These are phyloP conservation scores for Lissonota sp. DNA, from an alignment of 2,888 invertebrate species.

Conservation along the genomic window DNA sequence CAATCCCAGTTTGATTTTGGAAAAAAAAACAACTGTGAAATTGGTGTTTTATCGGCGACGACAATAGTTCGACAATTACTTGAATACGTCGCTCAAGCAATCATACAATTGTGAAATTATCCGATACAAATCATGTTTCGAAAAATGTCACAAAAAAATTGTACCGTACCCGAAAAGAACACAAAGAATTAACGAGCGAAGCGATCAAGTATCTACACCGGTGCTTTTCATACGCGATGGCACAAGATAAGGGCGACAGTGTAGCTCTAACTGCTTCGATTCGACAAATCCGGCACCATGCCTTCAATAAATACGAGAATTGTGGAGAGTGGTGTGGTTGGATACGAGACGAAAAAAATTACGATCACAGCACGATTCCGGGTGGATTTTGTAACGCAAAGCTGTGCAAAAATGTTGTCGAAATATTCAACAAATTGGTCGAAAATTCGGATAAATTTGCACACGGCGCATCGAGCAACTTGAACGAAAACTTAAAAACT, in stretches of 20 bases:
- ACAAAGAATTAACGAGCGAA: conserved; percentile 41
- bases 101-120: conserved; percentile 42
- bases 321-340: conserved; percentile 61
- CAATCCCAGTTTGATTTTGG: conserved; percentile 4
- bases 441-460: conserved; percentile 48
- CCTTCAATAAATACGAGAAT: conserved; percentile 51
- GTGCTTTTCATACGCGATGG: conserved; percentile 50
- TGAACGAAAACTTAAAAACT: conserved; percentile 40
- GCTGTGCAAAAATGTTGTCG: conserved; percentile 24
- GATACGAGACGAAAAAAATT: conserved; percentile 49
- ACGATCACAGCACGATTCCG: conserved; percentile 40
- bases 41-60: conserved; percentile 48
- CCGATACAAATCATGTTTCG: conserved; percentile 42
- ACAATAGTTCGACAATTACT: conserved; percentile 52
- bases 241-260: conserved; percentile 51
- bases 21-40: conserved; percentile 7
- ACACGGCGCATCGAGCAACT: conserved; percentile 35
- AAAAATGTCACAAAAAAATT: conserved; percentile 39
- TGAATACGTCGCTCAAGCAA: conserved; percentile 7
- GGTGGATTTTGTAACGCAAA: conserved; percentile 34
- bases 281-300: conserved; percentile 47
- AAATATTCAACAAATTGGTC: conserved; percentile 33
- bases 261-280: conserved; percentile 12
- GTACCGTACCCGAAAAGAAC: conserved; percentile 15
- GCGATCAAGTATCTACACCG: conserved; percentile 44